A percentile compares a stretch with the other conserved stretches of the same genome.
Conservation (phyloP, 2,888 invertebrate species). For the Palloptera scutellata region DNA sequence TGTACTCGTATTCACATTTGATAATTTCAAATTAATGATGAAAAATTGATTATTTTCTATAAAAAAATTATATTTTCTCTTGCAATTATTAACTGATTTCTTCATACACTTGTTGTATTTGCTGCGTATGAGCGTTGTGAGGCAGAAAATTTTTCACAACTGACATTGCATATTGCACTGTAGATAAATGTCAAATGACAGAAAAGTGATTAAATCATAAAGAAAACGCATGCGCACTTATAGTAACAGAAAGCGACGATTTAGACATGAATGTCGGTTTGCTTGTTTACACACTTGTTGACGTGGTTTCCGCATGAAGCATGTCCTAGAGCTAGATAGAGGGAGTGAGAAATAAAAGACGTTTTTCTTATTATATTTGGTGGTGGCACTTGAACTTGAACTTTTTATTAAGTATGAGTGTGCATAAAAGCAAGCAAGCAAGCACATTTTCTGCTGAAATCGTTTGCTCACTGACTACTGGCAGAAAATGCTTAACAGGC, state of each 20-base stretch:
- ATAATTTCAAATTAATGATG: too few relatives aligned
- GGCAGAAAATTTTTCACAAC: constrained; percentile 13
- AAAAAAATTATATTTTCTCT: background rate
- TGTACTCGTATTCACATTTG: too few relatives aligned
- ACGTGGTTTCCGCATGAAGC: background rate
- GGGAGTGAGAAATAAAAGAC: background rate
- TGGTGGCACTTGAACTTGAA: constrained; percentile 21
- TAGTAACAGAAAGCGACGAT: background rate
- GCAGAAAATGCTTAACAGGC: too few relatives aligned
- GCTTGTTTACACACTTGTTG: constrained; percentile 9
- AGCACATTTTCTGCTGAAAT: too few relatives aligned
- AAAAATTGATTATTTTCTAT: too few relatives aligned
- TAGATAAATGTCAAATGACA: constrained; percentile 11
- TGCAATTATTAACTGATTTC: background rate
- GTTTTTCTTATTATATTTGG: constrained; percentile 1
- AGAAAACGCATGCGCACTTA: constrained; percentile 18
- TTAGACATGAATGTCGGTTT: background rate
- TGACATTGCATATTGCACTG: constrained; percentile 19
- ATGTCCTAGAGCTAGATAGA: too few relatives aligned
- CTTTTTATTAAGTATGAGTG: constrained; percentile 16
- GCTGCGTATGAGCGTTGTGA: too few relatives aligned
- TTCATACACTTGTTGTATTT: too few relatives aligned
- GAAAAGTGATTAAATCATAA: constrained; percentile 4
- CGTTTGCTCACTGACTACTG: too few relatives aligned
- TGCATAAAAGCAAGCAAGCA: background rate